Percentiles rank a stretch among this genome's conserved stretches.
Evolutionary conservation across 2,888 invertebrate species (phyloP).

Genomic region (Pterostichus madidus): DNA sequence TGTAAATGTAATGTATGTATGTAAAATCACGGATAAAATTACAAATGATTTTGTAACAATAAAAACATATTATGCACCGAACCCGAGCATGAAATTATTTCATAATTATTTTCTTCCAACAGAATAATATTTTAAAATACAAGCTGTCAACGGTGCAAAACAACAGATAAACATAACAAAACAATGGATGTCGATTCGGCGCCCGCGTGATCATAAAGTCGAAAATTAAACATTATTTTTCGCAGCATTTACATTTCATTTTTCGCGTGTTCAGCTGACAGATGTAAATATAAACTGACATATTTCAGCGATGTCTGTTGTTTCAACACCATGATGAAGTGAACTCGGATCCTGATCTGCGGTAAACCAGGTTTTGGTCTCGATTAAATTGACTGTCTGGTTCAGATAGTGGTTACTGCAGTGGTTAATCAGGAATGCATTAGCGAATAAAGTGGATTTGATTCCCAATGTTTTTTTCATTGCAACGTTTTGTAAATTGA

Average conservation of each 20-base stretch:
- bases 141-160: constrained; percentile 30
- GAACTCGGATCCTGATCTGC: constrained; percentile 28
- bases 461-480: no score
- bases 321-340: constrained; percentile 27
- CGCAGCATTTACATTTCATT: constrained; percentile 36
- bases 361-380: constrained; percentile 13
- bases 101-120: constrained; percentile 29
- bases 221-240: constrained; percentile 34
- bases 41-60: no score
- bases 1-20: no score
- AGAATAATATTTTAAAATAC: constrained; percentile 21
- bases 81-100: neutral
- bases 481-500: no score
- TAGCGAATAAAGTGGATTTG: constrained; percentile 10
- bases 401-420: constrained; percentile 25
- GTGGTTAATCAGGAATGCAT: constrained; percentile 37
- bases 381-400: constrained; percentile 33
- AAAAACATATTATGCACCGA: no score
- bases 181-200: constrained; percentile 6
- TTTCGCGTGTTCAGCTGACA: constrained; percentile 44
- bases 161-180: constrained; percentile 31
- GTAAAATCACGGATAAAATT: no score
- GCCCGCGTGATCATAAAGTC: constrained; percentile 16
- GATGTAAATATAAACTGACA: constrained; percentile 48
- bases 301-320: constrained; percentile 23